Evolutionary conservation across 1,140 invertebrate genomes (phyloP).

Genomic region (Apolygus lucorum): DNA sequence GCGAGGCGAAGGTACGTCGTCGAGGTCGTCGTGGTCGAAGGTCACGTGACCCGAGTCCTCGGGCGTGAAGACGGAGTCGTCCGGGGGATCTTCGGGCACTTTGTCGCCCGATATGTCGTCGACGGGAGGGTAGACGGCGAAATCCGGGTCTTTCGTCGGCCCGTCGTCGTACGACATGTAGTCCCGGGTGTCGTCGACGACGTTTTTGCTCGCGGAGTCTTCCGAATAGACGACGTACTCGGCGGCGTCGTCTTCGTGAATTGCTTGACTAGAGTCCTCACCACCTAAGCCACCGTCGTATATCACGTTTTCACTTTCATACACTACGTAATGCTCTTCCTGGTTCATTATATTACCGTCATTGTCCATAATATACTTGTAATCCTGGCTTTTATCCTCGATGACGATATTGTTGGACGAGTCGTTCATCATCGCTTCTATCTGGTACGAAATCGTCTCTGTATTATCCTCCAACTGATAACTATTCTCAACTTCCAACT

Average conservation of each 20-base stretch:
- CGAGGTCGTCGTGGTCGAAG: neutral
- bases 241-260: neutral
- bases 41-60: neutral
- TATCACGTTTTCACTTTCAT: slow-evolving; percentile 28
- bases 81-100: neutral
- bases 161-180: neutral
- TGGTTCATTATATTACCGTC: slow-evolving; percentile 31
- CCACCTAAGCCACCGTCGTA: slow-evolving; percentile 20
- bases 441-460: slow-evolving; percentile 15
- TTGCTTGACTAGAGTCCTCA: neutral
- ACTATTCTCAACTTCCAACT: slow-evolving; percentile 7
- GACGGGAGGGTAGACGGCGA: neutral
- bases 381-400: slow-evolving; percentile 25
- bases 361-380: slow-evolving; percentile 28
- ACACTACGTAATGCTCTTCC: slow-evolving; percentile 28
- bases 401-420: slow-evolving; percentile 13
- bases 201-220: neutral
- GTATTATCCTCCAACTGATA: slow-evolving; percentile 22
- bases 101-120: neutral
- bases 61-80: neutral
- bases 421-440: slow-evolving; percentile 27
- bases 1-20: neutral
- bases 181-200: neutral
- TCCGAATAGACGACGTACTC: slow-evolving; percentile 9
- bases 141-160: neutral